Conservation (phyloP, 2,888 invertebrate genomes). For the Neelides folsomi region DNA sequence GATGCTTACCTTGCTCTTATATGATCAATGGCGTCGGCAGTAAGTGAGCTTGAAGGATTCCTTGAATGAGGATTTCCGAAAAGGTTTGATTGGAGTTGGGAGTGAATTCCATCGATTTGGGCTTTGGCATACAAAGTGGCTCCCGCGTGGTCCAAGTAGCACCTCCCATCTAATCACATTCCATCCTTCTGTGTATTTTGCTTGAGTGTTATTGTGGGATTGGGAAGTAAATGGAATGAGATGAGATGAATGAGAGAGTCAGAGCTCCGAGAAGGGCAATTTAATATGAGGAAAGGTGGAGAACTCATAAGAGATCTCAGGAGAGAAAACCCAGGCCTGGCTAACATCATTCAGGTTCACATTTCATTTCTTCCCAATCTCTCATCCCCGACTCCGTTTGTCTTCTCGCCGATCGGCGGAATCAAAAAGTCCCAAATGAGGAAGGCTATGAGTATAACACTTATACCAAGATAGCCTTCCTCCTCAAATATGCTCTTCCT, state of each 20-base stretch:
- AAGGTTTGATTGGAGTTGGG: constrained; percentile 55
- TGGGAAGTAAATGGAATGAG: too few relatives aligned
- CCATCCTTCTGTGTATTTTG: too few relatives aligned
- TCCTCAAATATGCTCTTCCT: background rate
- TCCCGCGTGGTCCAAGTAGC: constrained; percentile 80
- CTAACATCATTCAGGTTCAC: too few relatives aligned
- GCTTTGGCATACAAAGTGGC: constrained; percentile 64
- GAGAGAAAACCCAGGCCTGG: too few relatives aligned
- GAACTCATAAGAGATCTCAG: too few relatives aligned
- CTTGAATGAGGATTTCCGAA: constrained; percentile 82
- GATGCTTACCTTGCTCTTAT: constrained; percentile 54
- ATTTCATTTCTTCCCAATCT: too few relatives aligned
- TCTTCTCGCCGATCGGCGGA: background rate
- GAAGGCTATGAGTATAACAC: too few relatives aligned
- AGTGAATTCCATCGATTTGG: constrained; percentile 52
- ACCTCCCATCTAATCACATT: background rate
- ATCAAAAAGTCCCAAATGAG: constrained; percentile 1
- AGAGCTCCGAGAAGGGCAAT: too few relatives aligned
- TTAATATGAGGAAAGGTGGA: too few relatives aligned
- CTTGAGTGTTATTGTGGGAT: too few relatives aligned
- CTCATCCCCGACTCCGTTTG: background rate
- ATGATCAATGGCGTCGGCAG: constrained; percentile 73
- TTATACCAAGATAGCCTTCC: background rate
- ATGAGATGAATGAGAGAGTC: too few relatives aligned
- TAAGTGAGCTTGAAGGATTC: constrained; percentile 57